Conservation (phyloP, 2,888 invertebrate genomes). For the Bimastos eiseni region DNA sequence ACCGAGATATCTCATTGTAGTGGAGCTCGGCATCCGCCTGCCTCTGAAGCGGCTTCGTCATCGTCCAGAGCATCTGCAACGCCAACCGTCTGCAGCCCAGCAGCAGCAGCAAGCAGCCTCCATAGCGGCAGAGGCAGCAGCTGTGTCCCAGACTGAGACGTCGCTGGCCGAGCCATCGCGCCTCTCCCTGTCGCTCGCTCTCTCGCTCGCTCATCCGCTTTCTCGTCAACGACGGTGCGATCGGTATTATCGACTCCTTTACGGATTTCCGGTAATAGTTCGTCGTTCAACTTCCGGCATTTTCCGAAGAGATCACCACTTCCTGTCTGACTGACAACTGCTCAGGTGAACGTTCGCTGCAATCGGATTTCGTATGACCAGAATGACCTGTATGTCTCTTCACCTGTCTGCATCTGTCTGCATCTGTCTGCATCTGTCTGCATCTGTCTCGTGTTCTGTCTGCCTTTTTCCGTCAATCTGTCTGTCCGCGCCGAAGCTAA, state of each 20-base stretch:
- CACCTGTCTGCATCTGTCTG: no score
- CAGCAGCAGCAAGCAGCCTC: neutral
- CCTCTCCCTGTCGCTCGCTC: neutral
- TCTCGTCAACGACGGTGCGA: neutral
- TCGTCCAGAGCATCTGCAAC: neutral
- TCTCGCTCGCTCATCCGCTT: neutral
- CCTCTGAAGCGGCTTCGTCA: neutral
- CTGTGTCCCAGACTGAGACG: neutral
- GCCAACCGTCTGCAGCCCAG: neutral
- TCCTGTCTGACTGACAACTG: neutral
- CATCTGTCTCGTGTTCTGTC: neutral
- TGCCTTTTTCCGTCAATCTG: neutral
- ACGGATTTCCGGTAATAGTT: constrained; percentile 13
- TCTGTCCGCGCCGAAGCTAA: neutral
- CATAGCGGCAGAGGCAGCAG: no score
- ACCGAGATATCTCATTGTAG: neutral
- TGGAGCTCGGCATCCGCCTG: neutral
- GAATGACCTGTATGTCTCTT: no score
- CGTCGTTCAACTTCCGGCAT: neutral
- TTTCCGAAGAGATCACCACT: neutral
- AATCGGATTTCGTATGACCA: neutral
- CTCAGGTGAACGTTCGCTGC: neutral
- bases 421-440: no score
- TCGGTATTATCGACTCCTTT: neutral
- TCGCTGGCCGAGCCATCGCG: neutral